These are phyloP conservation scores for Nothura maculosa DNA, from an alignment of 2,797 vertebrate genomes.

Conservation along the genomic window DNA sequence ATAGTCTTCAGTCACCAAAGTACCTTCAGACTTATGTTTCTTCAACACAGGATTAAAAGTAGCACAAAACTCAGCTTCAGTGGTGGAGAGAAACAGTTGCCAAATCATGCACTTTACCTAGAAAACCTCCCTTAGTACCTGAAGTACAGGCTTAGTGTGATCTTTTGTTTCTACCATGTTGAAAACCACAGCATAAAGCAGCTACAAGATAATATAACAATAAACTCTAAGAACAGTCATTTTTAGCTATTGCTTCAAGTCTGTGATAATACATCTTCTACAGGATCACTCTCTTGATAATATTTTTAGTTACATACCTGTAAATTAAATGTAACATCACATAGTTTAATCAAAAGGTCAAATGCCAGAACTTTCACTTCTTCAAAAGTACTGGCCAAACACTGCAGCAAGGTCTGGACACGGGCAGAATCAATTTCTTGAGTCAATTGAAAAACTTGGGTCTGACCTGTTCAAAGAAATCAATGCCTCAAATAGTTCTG, in stretches of 20 bases:
- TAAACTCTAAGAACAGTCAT: background rate
- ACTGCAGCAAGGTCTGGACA: constrained; percentile 88
- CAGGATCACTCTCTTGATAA: background rate
- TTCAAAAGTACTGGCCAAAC: constrained; percentile 93
- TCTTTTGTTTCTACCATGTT: background rate
- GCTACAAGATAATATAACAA: background rate
- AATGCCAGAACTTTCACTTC: constrained; percentile 93
- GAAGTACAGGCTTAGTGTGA: background rate
- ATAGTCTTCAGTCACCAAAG: background rate
- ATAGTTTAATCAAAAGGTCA: constrained; percentile 87
- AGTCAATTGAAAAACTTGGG: constrained; percentile 84
- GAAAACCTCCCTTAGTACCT: background rate
- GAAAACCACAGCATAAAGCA: background rate
- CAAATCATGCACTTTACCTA: background rate
- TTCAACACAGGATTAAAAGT: background rate
- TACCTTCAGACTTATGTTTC: background rate
- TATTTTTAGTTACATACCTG: constrained; percentile 81
- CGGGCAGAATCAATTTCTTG: constrained; percentile 83
- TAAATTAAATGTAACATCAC: constrained; percentile 79
- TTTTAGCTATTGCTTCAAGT: background rate
- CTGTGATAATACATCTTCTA: background rate
- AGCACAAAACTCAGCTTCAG: background rate
- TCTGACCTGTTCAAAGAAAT: constrained; percentile 68
- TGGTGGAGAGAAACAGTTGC: background rate
- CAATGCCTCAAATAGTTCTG: background rate